Conservation (phyloP, 2,797 vertebrate genomes). For the Nothura maculosa region DNA sequence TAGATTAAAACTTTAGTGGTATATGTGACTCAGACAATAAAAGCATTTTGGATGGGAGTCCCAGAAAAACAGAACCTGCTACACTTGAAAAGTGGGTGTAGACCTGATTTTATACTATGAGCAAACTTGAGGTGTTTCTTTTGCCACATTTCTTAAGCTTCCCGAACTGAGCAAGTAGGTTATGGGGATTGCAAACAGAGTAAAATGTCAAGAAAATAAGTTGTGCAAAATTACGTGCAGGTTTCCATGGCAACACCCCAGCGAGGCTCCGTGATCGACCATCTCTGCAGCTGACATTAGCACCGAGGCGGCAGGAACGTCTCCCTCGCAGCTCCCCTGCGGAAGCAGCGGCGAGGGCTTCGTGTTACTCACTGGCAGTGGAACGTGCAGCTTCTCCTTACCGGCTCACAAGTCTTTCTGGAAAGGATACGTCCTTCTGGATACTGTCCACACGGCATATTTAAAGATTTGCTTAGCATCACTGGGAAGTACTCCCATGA, state of each 20-base stretch:
- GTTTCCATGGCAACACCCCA: neutral
- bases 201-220: neutral
- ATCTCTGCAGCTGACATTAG: neutral
- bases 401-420: neutral
- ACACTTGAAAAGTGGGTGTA: neutral
- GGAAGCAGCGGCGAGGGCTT: neutral
- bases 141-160: neutral
- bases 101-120: neutral
- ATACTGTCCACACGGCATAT: fast-evolving
- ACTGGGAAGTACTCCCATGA: neutral
- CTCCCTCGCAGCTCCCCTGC: neutral
- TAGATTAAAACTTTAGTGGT: neutral
- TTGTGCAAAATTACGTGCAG: neutral
- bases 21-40: neutral
- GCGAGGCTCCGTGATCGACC: neutral
- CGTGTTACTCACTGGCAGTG: neutral
- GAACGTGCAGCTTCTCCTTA: neutral
- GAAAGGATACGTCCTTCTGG: neutral
- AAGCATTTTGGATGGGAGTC: neutral
- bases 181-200: neutral
- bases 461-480: neutral
- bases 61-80: neutral
- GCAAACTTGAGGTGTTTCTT: neutral
- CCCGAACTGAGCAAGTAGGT: neutral
- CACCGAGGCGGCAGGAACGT: neutral